Evolutionary conservation across 1,140 invertebrate species (phyloP), one percentile per base, ranked within the genome.

Genomic region (Papilio xuthus): DNA sequence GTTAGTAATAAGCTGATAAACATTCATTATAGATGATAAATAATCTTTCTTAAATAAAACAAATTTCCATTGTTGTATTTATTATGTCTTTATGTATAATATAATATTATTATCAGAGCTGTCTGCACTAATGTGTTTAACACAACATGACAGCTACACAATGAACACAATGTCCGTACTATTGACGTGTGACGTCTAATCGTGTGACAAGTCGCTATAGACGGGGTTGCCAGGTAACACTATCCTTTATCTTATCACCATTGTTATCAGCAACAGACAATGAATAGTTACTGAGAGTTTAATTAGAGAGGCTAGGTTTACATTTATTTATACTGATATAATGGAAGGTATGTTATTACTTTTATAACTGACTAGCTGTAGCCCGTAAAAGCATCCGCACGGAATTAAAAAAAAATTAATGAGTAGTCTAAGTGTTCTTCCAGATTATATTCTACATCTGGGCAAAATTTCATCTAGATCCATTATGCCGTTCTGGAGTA

Each of bases 221-320:
- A 72, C 42, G 41, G 37, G 41, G 70, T 72, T 72, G 70, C 70
- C 41, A 72, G 70, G 70, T 47, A 47, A 72, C 42, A 23, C 3
- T 47, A 72, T n/a, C 20, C n/a, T 15, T 44, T 72, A 72, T 72
- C 70, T 72, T 72, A 72, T 73, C 71, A 26, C 71, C 23, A 26
- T 23, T 73, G 71, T 44, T 73, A 73, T 42, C 71, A 26, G 41
- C 50, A 42, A 73, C 71, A 71, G 41, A 44, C 41, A 73, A 13
- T 73, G 71, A 73, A 73, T 73, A 41, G 37, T 41, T 50, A 73
- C 42, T 28, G 71, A 26, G 71, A 44, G 20, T 73, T 73, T 73
- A 73, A 73, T 73, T 73, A 73, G 42, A 73, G 20, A 44, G 20
- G 70, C 70, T 13, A 73, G 23, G 41, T 71, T 41, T 71, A 42